Evolutionary conservation across 2,797 vertebrate species (phyloP).

Genomic region (Dryobates pubescens): DNA sequence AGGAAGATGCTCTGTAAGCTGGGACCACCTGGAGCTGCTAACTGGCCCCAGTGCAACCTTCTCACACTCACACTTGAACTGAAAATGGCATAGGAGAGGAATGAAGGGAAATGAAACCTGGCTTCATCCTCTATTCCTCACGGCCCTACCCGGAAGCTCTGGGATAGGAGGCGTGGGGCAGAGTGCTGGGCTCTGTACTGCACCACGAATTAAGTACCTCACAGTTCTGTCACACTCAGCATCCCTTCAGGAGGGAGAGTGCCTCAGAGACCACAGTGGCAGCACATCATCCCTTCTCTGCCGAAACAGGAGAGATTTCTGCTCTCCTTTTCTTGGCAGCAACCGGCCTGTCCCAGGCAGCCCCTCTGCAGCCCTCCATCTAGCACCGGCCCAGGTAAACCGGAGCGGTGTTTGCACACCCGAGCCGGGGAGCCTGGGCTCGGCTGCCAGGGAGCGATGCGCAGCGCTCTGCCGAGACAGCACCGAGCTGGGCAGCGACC

Average conservation of each 20-base stretch:
- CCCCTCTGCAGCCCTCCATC: not conserved
- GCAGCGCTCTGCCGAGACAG: not conserved
- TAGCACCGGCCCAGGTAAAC: not conserved
- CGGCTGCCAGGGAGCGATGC: rapidly evolving
- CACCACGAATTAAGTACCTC: not conserved
- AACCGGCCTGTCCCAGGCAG: not conserved
- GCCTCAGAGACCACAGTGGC: not conserved
- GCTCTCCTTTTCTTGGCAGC: rapidly evolving
- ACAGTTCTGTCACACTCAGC: not conserved
- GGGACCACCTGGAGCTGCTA: not conserved
- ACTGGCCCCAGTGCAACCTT: not conserved
- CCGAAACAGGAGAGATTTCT: not conserved
- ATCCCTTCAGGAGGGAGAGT: not conserved
- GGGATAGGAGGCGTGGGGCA: not conserved
- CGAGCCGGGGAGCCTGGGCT: not conserved
- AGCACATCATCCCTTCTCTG: not conserved
- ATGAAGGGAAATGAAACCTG: not conserved
- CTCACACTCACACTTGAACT: not conserved
- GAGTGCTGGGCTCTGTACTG: not conserved
- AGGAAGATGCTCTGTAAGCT: not conserved
- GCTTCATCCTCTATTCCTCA: not conserved
- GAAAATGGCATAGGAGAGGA: not conserved
- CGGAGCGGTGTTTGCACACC: not conserved
- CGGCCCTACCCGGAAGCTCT: not conserved
- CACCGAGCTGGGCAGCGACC: rapidly evolving